Percentiles rank a stretch among this genome's conserved stretches.
phyloP scores from a whole-genome alignment of 2,888 invertebrate genomes.

The Synergus itoensis region DNA sequence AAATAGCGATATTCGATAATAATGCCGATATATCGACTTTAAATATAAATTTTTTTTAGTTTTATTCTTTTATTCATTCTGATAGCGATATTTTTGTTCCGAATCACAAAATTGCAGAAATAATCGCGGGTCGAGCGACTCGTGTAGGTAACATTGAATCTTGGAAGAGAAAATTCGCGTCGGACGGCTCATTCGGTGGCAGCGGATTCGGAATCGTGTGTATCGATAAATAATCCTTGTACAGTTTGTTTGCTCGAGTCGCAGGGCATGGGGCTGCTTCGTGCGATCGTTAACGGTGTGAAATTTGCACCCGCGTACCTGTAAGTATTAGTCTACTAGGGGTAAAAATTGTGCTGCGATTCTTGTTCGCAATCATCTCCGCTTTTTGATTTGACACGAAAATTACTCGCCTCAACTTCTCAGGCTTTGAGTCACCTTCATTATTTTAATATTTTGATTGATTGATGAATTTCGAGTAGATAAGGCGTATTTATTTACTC shows the following conservation, averaged over 20 bases:
- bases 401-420: neutral
- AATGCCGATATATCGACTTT: too few relatives aligned
- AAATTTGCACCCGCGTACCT: conserved; percentile 61
- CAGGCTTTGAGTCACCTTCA: neutral
- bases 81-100: too few relatives aligned
- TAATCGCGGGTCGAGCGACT: conserved; percentile 44
- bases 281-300: conserved; percentile 59
- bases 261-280: conserved; percentile 66
- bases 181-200: neutral
- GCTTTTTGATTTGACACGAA: neutral
- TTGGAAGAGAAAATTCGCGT: neutral
- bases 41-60: too few relatives aligned
- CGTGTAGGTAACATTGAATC: conserved; percentile 15
- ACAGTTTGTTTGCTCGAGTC: conserved; percentile 38
- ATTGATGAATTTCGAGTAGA: neutral
- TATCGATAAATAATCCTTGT: conserved; percentile 40
- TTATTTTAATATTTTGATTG: neutral
- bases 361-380: conserved; percentile 7
- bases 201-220: neutral
- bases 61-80: too few relatives aligned
- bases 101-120: too few relatives aligned
- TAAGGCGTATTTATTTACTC: neutral
- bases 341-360: conserved; percentile 34
- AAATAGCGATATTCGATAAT: too few relatives aligned
- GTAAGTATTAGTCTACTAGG: conserved; percentile 62